These are phyloP conservation scores for Trichonephila clavata DNA, from an alignment of 1,140 invertebrate genomes.

Conservation along the genomic window DNA sequence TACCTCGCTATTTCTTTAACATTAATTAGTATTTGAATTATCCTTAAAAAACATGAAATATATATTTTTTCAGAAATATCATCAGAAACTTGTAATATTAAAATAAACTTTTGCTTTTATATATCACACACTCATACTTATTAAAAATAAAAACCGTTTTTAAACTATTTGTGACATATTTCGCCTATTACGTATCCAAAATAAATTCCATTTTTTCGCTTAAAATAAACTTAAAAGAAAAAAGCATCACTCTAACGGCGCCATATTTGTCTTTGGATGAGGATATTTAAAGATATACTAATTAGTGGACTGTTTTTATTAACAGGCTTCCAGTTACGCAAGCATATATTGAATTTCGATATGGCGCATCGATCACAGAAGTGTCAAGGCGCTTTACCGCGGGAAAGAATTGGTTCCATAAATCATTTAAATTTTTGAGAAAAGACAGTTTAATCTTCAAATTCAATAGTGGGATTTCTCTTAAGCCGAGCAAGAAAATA, in stretches of 20 bases:
- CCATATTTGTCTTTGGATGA: background rate
- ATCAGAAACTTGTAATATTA: too few species aligned
- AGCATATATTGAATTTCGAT: conserved; percentile 43
- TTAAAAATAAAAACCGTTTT: background rate
- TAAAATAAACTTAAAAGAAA: background rate
- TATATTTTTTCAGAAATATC: too few species aligned
- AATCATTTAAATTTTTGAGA: conserved; percentile 61
- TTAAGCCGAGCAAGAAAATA: conserved; percentile 9
- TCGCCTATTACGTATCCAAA: background rate
- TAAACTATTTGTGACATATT: too few species aligned
- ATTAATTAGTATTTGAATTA: too few species aligned
- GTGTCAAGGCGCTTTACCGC: conserved; percentile 32
- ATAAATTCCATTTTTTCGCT: background rate
- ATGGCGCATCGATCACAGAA: conserved; percentile 14
- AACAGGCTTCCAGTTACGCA: background rate
- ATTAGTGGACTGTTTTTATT: conserved; percentile 19
- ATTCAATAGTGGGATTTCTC: conserved; percentile 54
- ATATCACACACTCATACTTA: background rate
- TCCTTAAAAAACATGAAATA: too few species aligned
- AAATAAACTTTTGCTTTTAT: too few species aligned
- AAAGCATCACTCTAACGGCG: background rate
- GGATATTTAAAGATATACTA: conserved; percentile 34
- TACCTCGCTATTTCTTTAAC: too few species aligned
- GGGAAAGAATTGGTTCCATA: conserved; percentile 42
- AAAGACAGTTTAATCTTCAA: conserved; percentile 61